phyloP scores from a whole-genome alignment of 2,888 invertebrate genomes.

The Capitulum mitella region DNA sequence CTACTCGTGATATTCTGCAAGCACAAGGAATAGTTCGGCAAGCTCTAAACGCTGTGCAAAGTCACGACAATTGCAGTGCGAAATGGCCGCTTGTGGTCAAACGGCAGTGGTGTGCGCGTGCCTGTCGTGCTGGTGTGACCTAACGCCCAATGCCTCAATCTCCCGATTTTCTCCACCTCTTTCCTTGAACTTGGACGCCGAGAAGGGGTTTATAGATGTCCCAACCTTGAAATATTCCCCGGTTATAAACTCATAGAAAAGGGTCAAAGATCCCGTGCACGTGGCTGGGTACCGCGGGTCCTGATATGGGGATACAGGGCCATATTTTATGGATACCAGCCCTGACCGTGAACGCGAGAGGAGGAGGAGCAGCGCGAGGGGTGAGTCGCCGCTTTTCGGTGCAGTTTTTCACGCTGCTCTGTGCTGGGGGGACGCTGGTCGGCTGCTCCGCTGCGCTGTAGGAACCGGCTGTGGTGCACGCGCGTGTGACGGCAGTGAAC shows the following conservation, averaged over 20 bases:
- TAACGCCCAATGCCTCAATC: no score
- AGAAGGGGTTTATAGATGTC: constrained; percentile 4
- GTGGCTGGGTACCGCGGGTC: background rate
- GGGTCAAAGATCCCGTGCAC: constrained; percentile 15
- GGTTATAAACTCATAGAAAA: constrained; percentile 15
- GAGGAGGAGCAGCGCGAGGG: background rate
- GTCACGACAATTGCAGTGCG: no score
- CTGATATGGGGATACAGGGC: constrained; percentile 4
- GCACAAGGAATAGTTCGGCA: no score
- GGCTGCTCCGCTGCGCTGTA: background rate
- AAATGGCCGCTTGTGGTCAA: no score
- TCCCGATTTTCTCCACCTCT: no score
- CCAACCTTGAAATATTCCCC: constrained; percentile 20
- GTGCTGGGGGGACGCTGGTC: background rate
- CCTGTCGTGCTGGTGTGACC: no score
- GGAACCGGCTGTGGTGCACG: background rate
- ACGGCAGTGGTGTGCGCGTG: no score
- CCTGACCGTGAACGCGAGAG: constrained; percentile 18
- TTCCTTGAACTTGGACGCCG: background rate
- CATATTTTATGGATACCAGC: constrained; percentile 17
- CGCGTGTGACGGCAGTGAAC: background rate
- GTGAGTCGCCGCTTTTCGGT: constrained; percentile 3
- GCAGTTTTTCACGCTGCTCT: constrained; percentile 4
- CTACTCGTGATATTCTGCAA: background rate
- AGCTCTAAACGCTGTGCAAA: no score